phyloP scores from a whole-genome alignment of 2,797 vertebrate species.

The Sebastolobus altivelis region DNA sequence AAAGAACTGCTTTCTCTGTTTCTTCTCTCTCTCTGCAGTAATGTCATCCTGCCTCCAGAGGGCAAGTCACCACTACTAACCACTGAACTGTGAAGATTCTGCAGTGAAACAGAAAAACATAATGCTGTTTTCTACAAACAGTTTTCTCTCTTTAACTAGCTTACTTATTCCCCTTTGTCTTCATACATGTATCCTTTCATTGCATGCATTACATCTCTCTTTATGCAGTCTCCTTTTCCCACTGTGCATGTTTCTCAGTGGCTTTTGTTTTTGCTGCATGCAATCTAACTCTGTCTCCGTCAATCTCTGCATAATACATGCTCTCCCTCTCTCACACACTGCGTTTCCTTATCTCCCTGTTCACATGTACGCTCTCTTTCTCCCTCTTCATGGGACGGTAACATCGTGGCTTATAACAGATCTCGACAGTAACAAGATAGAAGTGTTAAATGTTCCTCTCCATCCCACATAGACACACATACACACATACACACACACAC shows the following conservation, averaged over 20 bases:
- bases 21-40: constrained; percentile 23
- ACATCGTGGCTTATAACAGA: constrained; percentile 3
- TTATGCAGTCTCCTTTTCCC: accelerated
- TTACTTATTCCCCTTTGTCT: neutral
- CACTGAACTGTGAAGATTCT: constrained; percentile 54
- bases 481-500: constrained; percentile 22
- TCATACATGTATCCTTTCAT: neutral
- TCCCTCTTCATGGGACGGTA: constrained; percentile 28
- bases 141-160: neutral
- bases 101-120: constrained; percentile 38
- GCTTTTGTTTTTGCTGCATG: neutral
- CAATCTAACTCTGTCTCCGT: neutral
- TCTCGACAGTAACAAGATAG: constrained; percentile 21
- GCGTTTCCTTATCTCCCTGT: neutral
- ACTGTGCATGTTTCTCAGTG: neutral
- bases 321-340: neutral
- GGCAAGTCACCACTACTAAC: constrained; percentile 51
- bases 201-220: neutral
- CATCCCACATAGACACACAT: constrained; percentile 11
- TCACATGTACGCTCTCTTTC: constrained; percentile 11
- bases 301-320: constrained; percentile 21
- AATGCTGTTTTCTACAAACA: neutral
- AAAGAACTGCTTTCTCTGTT: too few relatives aligned
- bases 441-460: constrained; percentile 19
- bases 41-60: constrained; percentile 40